These are phyloP conservation scores for Pseudomugil gertrudae DNA, from an alignment of 2,797 vertebrate genomes.

Conservation along the genomic window DNA sequence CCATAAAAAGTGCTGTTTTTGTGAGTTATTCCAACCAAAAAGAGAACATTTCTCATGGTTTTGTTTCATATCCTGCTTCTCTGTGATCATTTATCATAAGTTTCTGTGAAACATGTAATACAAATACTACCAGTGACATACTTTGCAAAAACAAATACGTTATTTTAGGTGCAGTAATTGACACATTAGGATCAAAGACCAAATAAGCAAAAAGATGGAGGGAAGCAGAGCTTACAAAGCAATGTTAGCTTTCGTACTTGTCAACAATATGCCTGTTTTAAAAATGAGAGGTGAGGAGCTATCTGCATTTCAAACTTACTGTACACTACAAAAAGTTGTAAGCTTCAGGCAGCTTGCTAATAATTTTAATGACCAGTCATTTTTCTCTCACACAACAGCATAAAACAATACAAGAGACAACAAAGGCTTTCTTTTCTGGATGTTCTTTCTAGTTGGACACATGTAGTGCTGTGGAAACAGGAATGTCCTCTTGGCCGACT, in stretches of 20 bases:
- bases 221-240: constrained; percentile 52
- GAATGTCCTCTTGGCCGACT: too few relatives aligned
- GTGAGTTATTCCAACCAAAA: constrained; percentile 26
- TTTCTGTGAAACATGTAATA: constrained; percentile 63
- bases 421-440: constrained; percentile 18
- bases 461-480: constrained; percentile 27
- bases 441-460: constrained; percentile 25
- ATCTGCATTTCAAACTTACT: constrained; percentile 50
- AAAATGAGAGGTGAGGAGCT: constrained; percentile 55
- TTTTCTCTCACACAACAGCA: constrained; percentile 40
- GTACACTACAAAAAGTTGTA: constrained; percentile 57
- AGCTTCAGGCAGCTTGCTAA: constrained; percentile 38
- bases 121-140: constrained; percentile 66
- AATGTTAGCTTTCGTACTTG: constrained; percentile 57
- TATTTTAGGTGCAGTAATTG: constrained; percentile 70
- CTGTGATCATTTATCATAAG: constrained; percentile 66
- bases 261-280: constrained; percentile 60
- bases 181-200: constrained; percentile 75
- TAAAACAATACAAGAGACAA: constrained; percentile 33
- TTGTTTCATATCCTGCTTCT: constrained; percentile 54
- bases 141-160: constrained; percentile 46
- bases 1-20: constrained; percentile 40
- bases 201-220: constrained; percentile 35
- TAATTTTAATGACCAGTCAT: constrained; percentile 39
- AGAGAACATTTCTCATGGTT: too few relatives aligned